phyloP scores from a whole-genome alignment of 2,888 invertebrate species.

The Machimus atricapillus region DNA sequence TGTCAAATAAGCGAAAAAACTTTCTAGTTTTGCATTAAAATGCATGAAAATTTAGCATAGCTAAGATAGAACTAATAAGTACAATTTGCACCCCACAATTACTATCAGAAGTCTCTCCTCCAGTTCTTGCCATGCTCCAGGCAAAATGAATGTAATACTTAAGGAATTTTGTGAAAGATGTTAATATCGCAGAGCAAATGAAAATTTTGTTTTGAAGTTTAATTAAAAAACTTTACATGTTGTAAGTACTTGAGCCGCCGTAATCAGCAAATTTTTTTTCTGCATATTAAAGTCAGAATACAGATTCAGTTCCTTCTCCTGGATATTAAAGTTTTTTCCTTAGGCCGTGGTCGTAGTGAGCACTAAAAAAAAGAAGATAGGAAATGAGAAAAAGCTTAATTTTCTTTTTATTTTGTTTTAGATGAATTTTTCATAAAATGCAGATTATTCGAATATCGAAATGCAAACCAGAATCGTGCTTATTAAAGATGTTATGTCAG shows the following conservation, averaged over 20 bases:
- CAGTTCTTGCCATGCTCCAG: neutral
- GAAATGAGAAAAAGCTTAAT: neutral
- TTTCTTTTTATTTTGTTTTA: neutral
- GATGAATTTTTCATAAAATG: neutral
- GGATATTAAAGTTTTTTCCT: conserved; percentile 1
- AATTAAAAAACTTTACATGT: conserved; percentile 43
- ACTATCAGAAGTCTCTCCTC: neutral
- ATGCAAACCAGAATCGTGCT: neutral
- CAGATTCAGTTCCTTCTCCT: neutral
- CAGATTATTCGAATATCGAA: neutral
- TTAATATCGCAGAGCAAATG: neutral
- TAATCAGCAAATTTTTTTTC: conserved; percentile 4
- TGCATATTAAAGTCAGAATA: neutral
- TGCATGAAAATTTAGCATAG: neutral
- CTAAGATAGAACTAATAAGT: neutral
- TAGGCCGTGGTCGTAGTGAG: neutral
- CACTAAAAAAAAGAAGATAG: neutral
- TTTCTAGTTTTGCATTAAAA: neutral
- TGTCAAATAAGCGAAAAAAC: neutral
- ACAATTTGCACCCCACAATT: neutral
- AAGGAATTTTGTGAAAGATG: neutral
- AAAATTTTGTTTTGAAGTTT: conserved; percentile 41
- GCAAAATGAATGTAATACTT: neutral
- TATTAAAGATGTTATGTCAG: neutral
- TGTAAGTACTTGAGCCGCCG: neutral